Conservation (phyloP, 2,797 vertebrate genomes). For the Dromococcyx pavoninus region DNA sequence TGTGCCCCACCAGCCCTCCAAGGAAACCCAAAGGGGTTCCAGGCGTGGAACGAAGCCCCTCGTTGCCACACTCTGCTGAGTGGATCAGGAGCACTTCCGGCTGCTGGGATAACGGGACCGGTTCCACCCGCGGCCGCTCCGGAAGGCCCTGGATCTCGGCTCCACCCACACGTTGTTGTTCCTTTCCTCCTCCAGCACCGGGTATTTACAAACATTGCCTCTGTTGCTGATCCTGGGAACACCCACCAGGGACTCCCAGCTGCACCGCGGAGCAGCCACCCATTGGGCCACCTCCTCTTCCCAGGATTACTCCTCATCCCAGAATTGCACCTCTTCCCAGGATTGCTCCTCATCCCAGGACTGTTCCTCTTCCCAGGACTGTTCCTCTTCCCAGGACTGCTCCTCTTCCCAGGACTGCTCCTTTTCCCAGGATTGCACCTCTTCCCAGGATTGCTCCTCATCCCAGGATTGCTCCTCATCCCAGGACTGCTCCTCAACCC, state of each 20-base stretch:
- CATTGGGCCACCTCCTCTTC: background rate
- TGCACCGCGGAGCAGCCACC: background rate
- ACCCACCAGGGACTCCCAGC: background rate
- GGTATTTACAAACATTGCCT: background rate
- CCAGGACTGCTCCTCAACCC: too few species aligned
- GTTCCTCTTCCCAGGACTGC: too few species aligned
- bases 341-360: too few species aligned
- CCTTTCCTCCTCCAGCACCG: background rate
- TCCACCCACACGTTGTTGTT: fast-evolving
- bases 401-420: too few species aligned
- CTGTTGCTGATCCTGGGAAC: background rate
- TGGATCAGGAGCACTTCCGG: background rate
- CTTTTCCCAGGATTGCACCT: too few species aligned
- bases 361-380: too few species aligned
- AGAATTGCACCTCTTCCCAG: too few species aligned
- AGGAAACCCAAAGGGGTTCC: background rate
- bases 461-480: too few species aligned
- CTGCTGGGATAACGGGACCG: background rate
- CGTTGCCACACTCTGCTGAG: background rate
- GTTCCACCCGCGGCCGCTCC: fast-evolving
- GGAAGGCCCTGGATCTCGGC: background rate
- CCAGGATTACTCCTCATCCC: too few species aligned
- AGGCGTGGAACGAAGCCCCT: background rate
- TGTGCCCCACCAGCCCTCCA: background rate
- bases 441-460: too few species aligned